Percentiles rank a stretch among this genome's conserved stretches.
Conservation (phyloP, 2,888 invertebrate genomes). For the Ormia ochracea region DNA sequence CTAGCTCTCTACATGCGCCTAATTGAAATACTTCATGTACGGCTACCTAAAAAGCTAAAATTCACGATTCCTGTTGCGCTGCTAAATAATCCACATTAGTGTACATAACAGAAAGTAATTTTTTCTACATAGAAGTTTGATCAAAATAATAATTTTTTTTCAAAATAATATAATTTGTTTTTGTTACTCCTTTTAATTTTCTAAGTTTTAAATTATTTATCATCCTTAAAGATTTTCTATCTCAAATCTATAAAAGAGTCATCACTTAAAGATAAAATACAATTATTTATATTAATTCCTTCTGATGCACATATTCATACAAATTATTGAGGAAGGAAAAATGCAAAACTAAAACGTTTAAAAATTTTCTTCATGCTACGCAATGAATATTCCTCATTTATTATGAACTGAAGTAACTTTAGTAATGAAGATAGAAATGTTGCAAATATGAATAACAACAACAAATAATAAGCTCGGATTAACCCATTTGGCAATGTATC, state of each 20-base stretch:
- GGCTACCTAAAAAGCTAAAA: too few species aligned
- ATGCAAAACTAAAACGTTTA: too few species aligned
- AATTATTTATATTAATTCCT: slow-evolving; percentile 16
- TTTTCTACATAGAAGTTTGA: too few species aligned
- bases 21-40: too few species aligned
- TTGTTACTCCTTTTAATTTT: too few species aligned
- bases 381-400: not conserved
- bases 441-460: not conserved
- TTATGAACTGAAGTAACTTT: slow-evolving; percentile 15
- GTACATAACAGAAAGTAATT: too few species aligned
- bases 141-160: too few species aligned
- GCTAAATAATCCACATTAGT: too few species aligned
- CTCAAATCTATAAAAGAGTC: not conserved
- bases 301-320: not conserved
- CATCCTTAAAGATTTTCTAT: not conserved
- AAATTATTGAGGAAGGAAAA: not conserved
- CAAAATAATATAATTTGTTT: too few species aligned
- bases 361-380: too few species aligned
- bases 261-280: slow-evolving; percentile 25
- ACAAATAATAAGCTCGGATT: not conserved
- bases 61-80: too few species aligned
- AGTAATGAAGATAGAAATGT: slow-evolving; percentile 4
- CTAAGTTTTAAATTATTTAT: not conserved
- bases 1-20: too few species aligned
- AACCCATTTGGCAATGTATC: not conserved